Conservation (phyloP, 1,140 invertebrate species). For the Dreissena polymorpha region DNA sequence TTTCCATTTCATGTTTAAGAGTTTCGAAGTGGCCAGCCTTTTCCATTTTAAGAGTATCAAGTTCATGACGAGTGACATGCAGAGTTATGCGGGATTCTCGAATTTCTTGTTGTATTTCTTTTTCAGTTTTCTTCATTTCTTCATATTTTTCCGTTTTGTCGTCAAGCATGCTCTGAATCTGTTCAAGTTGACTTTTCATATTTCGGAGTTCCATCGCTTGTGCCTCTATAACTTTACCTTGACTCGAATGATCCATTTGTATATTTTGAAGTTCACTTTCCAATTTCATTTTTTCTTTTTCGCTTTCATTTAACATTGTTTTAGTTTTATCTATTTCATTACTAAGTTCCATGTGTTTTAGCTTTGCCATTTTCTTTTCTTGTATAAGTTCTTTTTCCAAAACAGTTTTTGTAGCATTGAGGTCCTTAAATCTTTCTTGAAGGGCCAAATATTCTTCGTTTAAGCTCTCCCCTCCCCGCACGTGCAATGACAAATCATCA, state of each 20-base stretch:
- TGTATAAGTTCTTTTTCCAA: conserved; percentile 48
- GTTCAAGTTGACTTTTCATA: conserved; percentile 48
- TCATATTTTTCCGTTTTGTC: conserved; percentile 41
- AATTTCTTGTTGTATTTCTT: conserved; percentile 26
- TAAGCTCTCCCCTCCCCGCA: conserved; percentile 20
- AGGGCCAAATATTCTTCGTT: conserved; percentile 35
- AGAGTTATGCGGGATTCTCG: conserved; percentile 23
- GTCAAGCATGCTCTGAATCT: conserved; percentile 38
- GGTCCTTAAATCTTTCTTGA: conserved; percentile 35
- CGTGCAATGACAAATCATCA: conserved; percentile 32
- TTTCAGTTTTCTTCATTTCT: conserved; percentile 45
- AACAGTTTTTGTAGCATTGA: conserved; percentile 18
- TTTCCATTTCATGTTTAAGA: conserved; percentile 43
- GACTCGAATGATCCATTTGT: conserved; percentile 17
- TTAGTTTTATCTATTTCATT: conserved; percentile 35
- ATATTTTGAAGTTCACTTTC: conserved; percentile 25
- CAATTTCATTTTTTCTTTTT: conserved; percentile 42
- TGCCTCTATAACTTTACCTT: conserved; percentile 37
- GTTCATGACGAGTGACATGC: conserved; percentile 26
- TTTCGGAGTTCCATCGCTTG: conserved; percentile 47
- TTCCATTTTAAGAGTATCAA: conserved; percentile 28
- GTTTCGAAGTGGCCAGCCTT: conserved; percentile 31
- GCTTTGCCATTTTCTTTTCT: conserved; percentile 42
- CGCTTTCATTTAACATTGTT: conserved; percentile 17
- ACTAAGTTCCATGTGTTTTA: conserved; percentile 32